Evolutionary conservation across 1,140 invertebrate genomes (phyloP), one percentile per base, ranked within the genome.

Genomic region (Euschistus heros): DNA sequence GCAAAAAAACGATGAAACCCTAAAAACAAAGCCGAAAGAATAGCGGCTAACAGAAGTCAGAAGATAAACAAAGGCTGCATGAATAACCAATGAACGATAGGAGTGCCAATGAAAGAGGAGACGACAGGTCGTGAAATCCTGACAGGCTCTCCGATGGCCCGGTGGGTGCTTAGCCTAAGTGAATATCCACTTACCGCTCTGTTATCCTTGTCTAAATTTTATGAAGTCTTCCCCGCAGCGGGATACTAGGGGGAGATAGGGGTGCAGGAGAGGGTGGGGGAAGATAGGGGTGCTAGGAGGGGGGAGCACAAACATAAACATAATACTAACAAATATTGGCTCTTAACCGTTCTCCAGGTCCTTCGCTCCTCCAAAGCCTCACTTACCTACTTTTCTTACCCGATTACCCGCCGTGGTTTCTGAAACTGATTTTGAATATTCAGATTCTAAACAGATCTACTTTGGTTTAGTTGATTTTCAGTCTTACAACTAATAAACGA

Each of bases 171-270:
- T 13, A 59, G 55, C 8, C 14, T 59, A 59, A 59, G 55, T 59
- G 55, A 59, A 59, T 24, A 7, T 18, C 17, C 52, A 8, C 52
- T 18, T 10, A 10, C 44, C 44, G 55, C 18, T 14, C 52, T 24
- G 8, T 54, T 54, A 59, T 59, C 55, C 55, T 59, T 59, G 55
- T 59, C 55, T 59, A 59, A 59, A 59, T 59, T 59, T 59, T 59
- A 59, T 59, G 55, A 59, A 59, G 4, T 14, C 22, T 26, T 59
- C n/a, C 47, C 6, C 13, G n/a, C 42, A 44, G 7, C 42, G 42
- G 42, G 42, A 44, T 17, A 52, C 6, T 6, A 52, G 47, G 47
- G 47, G 47, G n/a, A 18, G 20, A 18, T 17, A 6, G n/a, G n/a
- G n/a, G n/a, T 18, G 47, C 13, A 10, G 17, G 42, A 17, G 42